Evolutionary conservation across 2,888 invertebrate species (phyloP), one percentile per base, ranked within the genome.

Genomic region (Pharmacophagus antenor): DNA sequence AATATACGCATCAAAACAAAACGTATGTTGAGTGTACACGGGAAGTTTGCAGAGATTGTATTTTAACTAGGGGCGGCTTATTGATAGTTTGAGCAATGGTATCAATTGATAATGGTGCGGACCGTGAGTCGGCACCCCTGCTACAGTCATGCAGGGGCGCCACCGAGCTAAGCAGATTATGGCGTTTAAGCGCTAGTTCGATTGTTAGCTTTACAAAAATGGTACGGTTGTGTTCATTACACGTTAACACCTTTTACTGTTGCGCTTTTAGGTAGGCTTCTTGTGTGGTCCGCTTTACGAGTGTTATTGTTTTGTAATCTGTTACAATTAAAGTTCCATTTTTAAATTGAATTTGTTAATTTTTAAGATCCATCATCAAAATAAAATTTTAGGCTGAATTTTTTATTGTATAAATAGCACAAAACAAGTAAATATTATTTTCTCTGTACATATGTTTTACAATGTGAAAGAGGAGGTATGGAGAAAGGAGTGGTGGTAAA

Each of bases 211-310:
- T 82, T 85, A 76, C 77, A 83, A 85, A 85, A 85, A 86, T 83
- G 84, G 84, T 75, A 79, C 79, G 68, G 62, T 71, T 81, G 80
- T 84, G 79, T 74, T 81, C 79, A 80, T 86, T 88, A 84, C 80
- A 80, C 79, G 76, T 89, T 89, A 89, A 78, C 89, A 85, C 89
- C 87, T 88, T 89, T 88, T 86, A 89, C 84, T 88, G 84, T 80
- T 77, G 77, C 77, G 76, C 80, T 84, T 83, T 81, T 80, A 82
- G 76, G 74, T 72, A 73, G 67, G 60, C 84, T 68, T 68, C 82
- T 85, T 88, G 89, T 88, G 89, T 86, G 89, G 89, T 86, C 88
- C 65, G 62, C 62, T 58, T 60, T 57, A 25, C n/a, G 46, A 63
- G 56, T 65, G 17, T 63, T 64, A 61, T 69, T 58, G 60, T 65